These are phyloP conservation scores for Channa argus DNA, from an alignment of 2,113 vertebrate species.

Conservation along the genomic window DNA sequence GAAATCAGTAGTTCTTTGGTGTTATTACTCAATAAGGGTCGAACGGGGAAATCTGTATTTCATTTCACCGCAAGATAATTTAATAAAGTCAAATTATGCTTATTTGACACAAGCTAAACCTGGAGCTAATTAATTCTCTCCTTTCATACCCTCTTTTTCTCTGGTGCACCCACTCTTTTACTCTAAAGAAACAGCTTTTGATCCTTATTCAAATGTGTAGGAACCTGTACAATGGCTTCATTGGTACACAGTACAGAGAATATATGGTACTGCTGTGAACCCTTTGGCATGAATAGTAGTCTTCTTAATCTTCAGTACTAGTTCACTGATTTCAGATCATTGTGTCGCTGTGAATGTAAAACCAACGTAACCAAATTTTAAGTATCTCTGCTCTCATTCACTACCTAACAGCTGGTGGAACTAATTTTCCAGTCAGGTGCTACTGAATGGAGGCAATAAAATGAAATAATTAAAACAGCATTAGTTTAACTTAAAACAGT, in stretches of 20 bases:
- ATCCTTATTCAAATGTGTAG: background rate
- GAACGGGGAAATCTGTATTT: constrained; percentile 6
- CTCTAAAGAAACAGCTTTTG: too few relatives aligned
- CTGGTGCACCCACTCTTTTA: too few relatives aligned
- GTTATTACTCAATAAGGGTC: constrained; percentile 17
- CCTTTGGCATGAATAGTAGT: background rate
- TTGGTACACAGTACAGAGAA: background rate
- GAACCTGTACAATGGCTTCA: background rate
- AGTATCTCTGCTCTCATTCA: too few relatives aligned
- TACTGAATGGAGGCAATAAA: too few relatives aligned
- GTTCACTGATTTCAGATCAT: background rate
- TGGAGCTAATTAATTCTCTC: too few relatives aligned
- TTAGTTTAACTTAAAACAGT: too few relatives aligned
- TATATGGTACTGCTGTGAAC: background rate
- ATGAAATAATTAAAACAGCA: too few relatives aligned
- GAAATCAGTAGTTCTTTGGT: background rate
- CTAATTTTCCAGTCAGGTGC: too few relatives aligned
- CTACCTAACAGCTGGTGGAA: too few relatives aligned
- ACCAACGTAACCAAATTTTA: too few relatives aligned
- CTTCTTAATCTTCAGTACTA: background rate
- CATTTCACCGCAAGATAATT: constrained; percentile 25
- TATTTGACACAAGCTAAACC: background rate
- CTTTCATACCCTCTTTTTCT: too few relatives aligned
- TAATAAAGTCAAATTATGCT: constrained; percentile 21
- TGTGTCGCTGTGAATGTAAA: too few relatives aligned